Evolutionary conservation across 2,797 vertebrate genomes (phyloP).

Genomic region (Cetoscarus ocellatus): DNA sequence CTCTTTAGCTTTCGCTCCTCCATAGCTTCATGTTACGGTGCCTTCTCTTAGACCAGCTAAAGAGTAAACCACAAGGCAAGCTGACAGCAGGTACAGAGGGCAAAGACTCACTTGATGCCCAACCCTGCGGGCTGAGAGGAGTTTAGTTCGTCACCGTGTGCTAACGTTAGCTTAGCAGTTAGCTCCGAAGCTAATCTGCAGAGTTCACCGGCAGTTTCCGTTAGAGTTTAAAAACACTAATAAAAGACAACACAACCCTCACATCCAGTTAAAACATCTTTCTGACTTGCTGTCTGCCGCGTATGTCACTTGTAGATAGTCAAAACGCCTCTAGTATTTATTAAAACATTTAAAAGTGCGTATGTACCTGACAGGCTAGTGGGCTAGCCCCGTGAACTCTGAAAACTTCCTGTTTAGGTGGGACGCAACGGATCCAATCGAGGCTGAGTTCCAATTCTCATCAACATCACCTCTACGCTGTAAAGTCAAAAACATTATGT

Average conservation of each 20-base stretch:
- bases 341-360: not conserved
- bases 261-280: not conserved
- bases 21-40: conserved; percentile 83
- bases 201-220: not conserved
- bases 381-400: conserved; percentile 16
- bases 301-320: not conserved
- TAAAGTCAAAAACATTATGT: fast-evolving
- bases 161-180: conserved; percentile 29
- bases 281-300: fast-evolving
- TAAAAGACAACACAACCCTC: not conserved
- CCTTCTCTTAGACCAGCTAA: not conserved
- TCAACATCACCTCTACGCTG: fast-evolving
- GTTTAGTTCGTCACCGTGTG: not conserved
- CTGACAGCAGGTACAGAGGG: not conserved
- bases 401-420: conserved; percentile 70
- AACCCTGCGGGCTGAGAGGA: not conserved
- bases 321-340: not conserved
- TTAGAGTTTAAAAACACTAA: not conserved
- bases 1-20: conserved; percentile 95
- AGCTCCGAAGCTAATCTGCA: conserved; percentile 21
- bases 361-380: not conserved
- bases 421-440: not conserved
- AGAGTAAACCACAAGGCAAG: too few species aligned
- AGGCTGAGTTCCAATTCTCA: conserved; percentile 15
- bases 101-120: not conserved